A percentile compares a stretch with the other conserved stretches of the same genome.
Evolutionary conservation across 2,113 vertebrate species (phyloP).

Genomic region (Albula glossodonta): DNA sequence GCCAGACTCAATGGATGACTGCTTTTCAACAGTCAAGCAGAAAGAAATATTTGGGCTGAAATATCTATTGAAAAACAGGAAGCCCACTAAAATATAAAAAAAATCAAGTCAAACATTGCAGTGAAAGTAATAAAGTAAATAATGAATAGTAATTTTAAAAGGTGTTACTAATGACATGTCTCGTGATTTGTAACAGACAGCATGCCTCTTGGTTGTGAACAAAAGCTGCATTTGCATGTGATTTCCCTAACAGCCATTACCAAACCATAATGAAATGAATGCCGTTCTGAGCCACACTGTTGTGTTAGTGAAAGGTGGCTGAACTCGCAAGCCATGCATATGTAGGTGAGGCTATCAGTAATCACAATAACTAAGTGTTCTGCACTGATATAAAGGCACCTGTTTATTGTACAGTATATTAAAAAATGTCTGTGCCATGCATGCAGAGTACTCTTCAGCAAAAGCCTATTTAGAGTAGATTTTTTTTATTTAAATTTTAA

Average conservation of each 20-base stretch:
- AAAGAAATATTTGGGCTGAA: too few species aligned
- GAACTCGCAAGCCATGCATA: not conserved
- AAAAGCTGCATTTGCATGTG: not conserved
- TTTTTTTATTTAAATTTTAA: too few species aligned
- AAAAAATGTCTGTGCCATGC: too few species aligned
- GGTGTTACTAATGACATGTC: not conserved
- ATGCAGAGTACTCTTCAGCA: too few species aligned
- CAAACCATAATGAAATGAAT: not conserved
- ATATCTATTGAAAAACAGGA: too few species aligned
- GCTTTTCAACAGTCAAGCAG: not conserved
- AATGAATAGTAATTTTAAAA: not conserved
- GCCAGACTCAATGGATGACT: not conserved
- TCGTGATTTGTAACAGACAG: not conserved
- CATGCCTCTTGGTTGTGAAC: not conserved
- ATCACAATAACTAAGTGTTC: too few species aligned
- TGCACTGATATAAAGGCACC: too few species aligned
- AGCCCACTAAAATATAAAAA: not conserved
- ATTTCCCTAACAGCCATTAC: not conserved
- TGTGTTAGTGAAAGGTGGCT: not conserved
- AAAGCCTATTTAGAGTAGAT: too few species aligned
- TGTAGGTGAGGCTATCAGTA: not conserved
- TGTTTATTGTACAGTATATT: too few species aligned
- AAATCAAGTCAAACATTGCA: not conserved
- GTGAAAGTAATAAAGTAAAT: not conserved
- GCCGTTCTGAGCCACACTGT: not conserved